Evolutionary conservation across 2,113 vertebrate species (phyloP).

Genomic region (Plecotus auritus): DNA sequence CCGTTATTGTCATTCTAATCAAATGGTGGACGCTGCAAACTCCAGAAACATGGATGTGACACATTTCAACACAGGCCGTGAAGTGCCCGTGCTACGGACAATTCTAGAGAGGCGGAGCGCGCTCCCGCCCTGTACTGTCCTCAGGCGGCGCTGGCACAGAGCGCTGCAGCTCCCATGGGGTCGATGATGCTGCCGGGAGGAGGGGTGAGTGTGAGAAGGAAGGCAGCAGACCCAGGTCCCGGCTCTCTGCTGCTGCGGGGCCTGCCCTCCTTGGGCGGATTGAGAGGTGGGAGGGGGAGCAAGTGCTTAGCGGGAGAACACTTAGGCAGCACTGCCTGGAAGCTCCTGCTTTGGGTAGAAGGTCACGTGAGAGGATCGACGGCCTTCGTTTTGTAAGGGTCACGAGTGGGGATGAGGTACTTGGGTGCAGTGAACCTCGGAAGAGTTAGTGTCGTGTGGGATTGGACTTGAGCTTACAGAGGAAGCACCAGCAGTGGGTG

Average conservation of each 20-base stretch:
- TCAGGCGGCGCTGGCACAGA: no score
- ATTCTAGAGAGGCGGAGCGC: background rate
- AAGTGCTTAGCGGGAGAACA: background rate
- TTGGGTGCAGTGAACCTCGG: no score
- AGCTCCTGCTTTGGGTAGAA: background rate
- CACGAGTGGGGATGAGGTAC: accelerated
- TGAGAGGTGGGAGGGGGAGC: background rate
- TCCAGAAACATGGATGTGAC: accelerated
- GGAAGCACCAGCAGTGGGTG: accelerated
- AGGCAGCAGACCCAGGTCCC: background rate
- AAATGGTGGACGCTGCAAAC: accelerated
- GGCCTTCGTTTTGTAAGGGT: background rate
- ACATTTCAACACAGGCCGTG: no score
- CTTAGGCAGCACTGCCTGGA: background rate
- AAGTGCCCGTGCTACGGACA: background rate
- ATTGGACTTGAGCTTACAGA: background rate
- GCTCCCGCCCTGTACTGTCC: no score
- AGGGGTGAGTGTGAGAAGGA: accelerated
- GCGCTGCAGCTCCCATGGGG: background rate
- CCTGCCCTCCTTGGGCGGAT: accelerated
- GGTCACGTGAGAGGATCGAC: background rate
- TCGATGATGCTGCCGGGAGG: no score
- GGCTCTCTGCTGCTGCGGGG: background rate
- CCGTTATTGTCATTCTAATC: accelerated
- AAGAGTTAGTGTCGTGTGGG: background rate